Evolutionary conservation across 2,113 vertebrate species (phyloP).

Genomic region (Antechinus flavipes): DNA sequence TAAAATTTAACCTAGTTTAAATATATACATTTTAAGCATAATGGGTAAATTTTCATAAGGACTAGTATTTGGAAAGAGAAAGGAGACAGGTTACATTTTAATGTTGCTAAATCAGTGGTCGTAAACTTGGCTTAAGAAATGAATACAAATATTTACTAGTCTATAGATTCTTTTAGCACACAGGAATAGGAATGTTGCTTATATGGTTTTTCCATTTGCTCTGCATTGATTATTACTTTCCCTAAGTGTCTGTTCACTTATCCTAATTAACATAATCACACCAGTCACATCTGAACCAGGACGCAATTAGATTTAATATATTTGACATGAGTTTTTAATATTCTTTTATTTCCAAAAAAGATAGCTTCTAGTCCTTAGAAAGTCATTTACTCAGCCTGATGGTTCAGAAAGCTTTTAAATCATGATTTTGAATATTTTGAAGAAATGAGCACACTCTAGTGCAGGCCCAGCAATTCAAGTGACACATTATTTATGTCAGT

Average conservation of each 20-base stretch:
- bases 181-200: neutral
- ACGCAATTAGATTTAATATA: neutral
- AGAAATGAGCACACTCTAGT: neutral
- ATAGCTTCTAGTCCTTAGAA: neutral
- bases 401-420: neutral
- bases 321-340: neutral
- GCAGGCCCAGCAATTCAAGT: constrained; percentile 2
- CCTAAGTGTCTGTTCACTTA: neutral
- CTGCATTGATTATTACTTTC: neutral
- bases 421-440: neutral
- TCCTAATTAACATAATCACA: neutral
- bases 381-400: neutral
- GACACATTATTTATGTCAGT: constrained; percentile 17
- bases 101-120: neutral
- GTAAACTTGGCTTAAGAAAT: neutral
- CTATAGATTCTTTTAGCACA: neutral
- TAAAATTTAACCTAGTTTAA: neutral
- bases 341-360: neutral
- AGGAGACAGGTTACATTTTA: neutral
- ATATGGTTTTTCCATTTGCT: neutral
- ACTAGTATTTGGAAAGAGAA: neutral
- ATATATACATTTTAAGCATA: neutral
- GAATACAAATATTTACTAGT: neutral
- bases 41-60: neutral
- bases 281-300: neutral